Evolutionary conservation across 2,797 vertebrate genomes (phyloP).

Genomic region (Acanthiza pusilla): DNA sequence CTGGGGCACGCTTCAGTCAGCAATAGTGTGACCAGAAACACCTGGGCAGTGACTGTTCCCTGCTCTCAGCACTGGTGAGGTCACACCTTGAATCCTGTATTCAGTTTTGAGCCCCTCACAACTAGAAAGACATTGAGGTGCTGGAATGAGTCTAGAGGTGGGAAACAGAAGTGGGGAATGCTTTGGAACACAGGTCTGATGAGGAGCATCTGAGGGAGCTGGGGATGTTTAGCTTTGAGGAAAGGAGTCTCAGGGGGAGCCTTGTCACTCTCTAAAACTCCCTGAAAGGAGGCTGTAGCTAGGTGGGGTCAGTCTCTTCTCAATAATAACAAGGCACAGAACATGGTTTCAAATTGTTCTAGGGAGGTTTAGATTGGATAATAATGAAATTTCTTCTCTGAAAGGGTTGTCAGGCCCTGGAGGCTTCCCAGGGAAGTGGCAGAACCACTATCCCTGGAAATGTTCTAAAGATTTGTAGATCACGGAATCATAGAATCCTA

Average conservation of each 20-base stretch:
- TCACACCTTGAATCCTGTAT: neutral
- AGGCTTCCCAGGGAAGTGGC: neutral
- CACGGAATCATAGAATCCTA: neutral
- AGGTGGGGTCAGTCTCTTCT: neutral
- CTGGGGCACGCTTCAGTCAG: neutral
- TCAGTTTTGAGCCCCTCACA: neutral
- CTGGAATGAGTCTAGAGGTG: neutral
- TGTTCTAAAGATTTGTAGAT: neutral
- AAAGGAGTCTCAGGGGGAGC: too few species aligned
- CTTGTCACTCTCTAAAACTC: neutral
- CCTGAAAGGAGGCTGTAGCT: neutral
- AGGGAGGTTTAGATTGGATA: neutral
- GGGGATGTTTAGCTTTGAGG: neutral
- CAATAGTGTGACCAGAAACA: neutral
- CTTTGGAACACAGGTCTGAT: neutral
- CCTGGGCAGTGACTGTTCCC: fast-evolving
- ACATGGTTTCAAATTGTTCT: neutral
- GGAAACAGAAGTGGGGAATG: neutral
- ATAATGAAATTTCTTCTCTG: neutral
- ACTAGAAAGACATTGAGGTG: neutral
- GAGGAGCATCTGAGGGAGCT: neutral
- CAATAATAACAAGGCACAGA: neutral
- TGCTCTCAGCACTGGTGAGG: neutral
- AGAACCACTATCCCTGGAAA: neutral
- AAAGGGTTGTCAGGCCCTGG: neutral